Base-by-base conservation (phyloP, 2,888 invertebrate species). In the Plemyria rubiginata region DNA sequence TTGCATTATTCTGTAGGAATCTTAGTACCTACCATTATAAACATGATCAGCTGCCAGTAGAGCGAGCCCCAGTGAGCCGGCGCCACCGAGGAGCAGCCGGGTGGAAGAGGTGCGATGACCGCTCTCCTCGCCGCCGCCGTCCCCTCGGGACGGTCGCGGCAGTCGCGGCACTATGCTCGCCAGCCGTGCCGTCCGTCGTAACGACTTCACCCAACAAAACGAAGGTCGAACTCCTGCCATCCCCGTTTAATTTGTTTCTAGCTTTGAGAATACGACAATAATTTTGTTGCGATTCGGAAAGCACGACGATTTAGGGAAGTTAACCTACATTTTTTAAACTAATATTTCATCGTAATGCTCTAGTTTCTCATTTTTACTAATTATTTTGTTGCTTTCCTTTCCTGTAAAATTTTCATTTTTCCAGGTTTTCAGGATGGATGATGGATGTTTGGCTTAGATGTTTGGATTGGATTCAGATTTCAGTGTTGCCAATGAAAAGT, bases 11-110 rank as follows among this genome's bases (percentile, higher is more conserved):
- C 22, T 22, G 32, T 32, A 32, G 32, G 32, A 32, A 32, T 32
- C 7, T 1, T 8, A 8, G 8, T n/a, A n/a, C n/a, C 6, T 77
- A 90, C 91, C 91, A 73, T 90, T 91, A 66, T 82, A 91, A 41
- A 80, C 73, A 67, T 86, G 80, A 68, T 89, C 88, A 48, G 90
- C 90, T 36, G 91, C 90, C 0, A 91, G 75, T 38, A 91, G 74
- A 0, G 90, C 86, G 4, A 91, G 73, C 5, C 85, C 86, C 12
- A 89, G 51, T 0, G 87, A 76, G 52, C 85, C 84, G 4, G 80
- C 81, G 4, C 80, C 81, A 2, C 82, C 79, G 15, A 81, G 29
- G 22, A 73, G 43, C 9, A 64, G 68, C 12, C 62, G 59, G 45
- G 28, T 28, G 45, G 51, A 12, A 61, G 52, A 9, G n/a, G 32